These are phyloP conservation scores for Caiman crocodilus DNA, from an alignment of 2,797 vertebrate genomes.

Conservation along the genomic window DNA sequence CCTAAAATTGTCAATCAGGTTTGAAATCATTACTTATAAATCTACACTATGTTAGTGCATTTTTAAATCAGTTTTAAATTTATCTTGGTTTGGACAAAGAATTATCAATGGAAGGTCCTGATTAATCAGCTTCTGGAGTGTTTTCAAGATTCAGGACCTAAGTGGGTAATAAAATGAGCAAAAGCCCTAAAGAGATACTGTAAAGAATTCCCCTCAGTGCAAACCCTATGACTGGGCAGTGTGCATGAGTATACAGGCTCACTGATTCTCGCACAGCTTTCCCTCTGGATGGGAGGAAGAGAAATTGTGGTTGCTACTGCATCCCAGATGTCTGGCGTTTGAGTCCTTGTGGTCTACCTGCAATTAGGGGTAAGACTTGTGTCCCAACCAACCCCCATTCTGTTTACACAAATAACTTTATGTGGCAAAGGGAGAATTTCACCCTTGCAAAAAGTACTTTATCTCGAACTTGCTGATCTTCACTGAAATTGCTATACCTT, in stretches of 20 bases:
- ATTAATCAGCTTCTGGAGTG: not conserved
- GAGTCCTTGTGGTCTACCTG: not conserved
- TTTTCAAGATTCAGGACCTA: conserved; percentile 8
- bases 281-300: no score
- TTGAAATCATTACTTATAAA: not conserved
- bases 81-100: not conserved
- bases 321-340: not conserved
- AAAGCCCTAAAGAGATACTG: not conserved
- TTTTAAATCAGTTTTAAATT: conserved; percentile 31
- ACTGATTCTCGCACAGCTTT: not conserved
- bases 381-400: not conserved
- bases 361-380: not conserved
- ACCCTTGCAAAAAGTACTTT: not conserved
- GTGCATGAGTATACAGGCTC: not conserved
- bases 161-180: conserved; percentile 12
- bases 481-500: no score
- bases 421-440: not conserved
- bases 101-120: not conserved
- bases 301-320: not conserved
- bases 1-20: conserved; percentile 4
- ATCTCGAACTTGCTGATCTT: not conserved
- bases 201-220: not conserved
- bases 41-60: not conserved
- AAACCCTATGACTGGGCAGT: not conserved
- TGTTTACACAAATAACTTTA: not conserved